A percentile compares a stretch with the other conserved stretches of the same genome.
phyloP scores from a whole-genome alignment of 2,113 vertebrate genomes.

The Climacteris rufus region DNA sequence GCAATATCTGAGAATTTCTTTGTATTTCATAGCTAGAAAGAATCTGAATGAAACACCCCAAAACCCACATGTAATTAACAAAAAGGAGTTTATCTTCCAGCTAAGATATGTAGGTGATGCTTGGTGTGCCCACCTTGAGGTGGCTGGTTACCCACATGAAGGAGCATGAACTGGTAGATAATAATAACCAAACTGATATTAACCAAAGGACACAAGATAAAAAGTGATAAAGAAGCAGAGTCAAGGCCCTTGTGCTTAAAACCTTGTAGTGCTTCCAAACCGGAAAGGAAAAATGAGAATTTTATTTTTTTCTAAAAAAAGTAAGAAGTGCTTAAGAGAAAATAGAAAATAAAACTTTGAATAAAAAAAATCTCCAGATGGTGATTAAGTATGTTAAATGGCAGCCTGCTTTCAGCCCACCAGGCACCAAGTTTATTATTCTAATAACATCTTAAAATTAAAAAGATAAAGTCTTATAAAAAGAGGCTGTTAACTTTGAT shows the following conservation, averaged over 20 bases:
- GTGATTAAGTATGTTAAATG: slow-evolving; percentile 52
- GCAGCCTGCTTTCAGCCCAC: slow-evolving; percentile 30
- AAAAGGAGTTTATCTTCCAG: background rate
- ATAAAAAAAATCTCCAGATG: slow-evolving; percentile 45
- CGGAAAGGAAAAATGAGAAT: background rate
- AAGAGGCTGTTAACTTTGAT: slow-evolving; percentile 53
- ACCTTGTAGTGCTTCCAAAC: background rate
- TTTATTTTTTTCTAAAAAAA: background rate
- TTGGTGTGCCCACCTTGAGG: background rate
- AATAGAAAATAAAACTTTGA: slow-evolving; percentile 44
- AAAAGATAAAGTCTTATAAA: slow-evolving; percentile 58
- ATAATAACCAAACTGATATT: background rate
- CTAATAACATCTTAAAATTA: slow-evolving; percentile 60
- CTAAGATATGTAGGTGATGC: rapidly evolving
- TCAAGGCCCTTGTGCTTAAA: background rate
- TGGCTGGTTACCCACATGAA: rapidly evolving
- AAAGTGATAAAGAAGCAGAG: background rate
- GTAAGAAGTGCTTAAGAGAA: slow-evolving; percentile 33
- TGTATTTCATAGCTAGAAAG: background rate
- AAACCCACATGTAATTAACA: rapidly evolving
- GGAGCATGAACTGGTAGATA: background rate
- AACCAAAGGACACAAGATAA: background rate
- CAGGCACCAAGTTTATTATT: slow-evolving; percentile 54
- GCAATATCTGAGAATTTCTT: background rate
- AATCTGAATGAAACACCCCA: background rate